These are phyloP conservation scores for Standfussiana lucernea DNA, from an alignment of 2,888 invertebrate genomes.

Conservation along the genomic window DNA sequence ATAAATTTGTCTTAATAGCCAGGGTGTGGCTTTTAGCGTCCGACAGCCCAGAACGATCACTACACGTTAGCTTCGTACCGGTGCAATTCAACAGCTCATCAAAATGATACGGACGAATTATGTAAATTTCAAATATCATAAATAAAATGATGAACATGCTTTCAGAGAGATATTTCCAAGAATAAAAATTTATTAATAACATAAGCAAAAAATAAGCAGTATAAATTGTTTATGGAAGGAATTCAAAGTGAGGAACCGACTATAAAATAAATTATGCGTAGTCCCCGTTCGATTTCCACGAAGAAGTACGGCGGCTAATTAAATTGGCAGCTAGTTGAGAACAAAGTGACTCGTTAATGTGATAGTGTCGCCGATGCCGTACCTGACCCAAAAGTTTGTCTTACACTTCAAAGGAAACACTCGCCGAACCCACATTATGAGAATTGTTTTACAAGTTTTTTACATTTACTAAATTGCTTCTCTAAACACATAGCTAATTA, in stretches of 20 bases:
- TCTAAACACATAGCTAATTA: conserved; percentile 63
- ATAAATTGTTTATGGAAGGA: conserved; percentile 24
- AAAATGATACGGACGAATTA: conserved; percentile 17
- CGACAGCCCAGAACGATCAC: conserved; percentile 46
- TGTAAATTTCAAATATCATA: background rate
- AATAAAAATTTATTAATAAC: background rate
- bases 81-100: conserved; percentile 47
- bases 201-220: too few species aligned
- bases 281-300: conserved; percentile 59
- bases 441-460: conserved; percentile 75
- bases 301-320: conserved; percentile 75
- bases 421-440: conserved; percentile 71
- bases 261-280: conserved; percentile 50
- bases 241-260: conserved; percentile 32
- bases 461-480: conserved; percentile 67
- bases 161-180: background rate
- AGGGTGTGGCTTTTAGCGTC: conserved; percentile 58
- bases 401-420: conserved; percentile 74
- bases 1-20: conserved; percentile 67
- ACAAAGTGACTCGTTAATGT: conserved; percentile 82
- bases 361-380: conserved; percentile 80
- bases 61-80: conserved; percentile 29
- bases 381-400: conserved; percentile 82
- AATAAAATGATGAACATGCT: background rate
- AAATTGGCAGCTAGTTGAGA: conserved; percentile 81